Evolutionary conservation across 2,797 vertebrate genomes (phyloP), one percentile per base, ranked within the genome.

Genomic region (Phoeniculus purpureus): DNA sequence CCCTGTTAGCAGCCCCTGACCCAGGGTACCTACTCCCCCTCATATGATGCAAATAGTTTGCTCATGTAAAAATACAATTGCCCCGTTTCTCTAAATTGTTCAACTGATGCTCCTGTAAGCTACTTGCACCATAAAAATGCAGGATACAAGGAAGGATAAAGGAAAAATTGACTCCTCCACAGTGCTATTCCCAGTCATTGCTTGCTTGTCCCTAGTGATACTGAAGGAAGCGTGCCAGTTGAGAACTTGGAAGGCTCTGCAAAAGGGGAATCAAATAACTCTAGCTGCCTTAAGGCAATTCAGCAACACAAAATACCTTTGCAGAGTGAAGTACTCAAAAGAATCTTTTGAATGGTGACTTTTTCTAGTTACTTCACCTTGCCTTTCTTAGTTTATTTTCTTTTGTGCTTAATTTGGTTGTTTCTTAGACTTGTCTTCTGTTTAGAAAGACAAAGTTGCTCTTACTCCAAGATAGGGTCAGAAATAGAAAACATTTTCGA

Each of bases 31-130:
- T 3, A 10, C 55, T 75, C 43, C 43, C 16, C 55, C 1, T 34
- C 17, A 37, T 5, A 3, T 1, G 6, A 20, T 51, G 8, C 2
- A 48, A 66, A 43, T 1, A 26, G 8, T 54, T 91, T 50, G 12
- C 5, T 66, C 20, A 11, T 2, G 2, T 1, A 58, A 12, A 21
- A 14, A 3, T 2, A 15, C 1, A 15, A n/a, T 19, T 60, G 25
- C 3, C 19, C 4, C 8, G 20, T 51, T 48, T 72, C 34, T 75
- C 48, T 45, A 10, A 10, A 7, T 3, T 55, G 59, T 16, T 61
- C n/a, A 51, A 19, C 16, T 12, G 55, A 17, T 32, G 15, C 17
- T 80, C 8, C 51, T 43, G 8, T 19, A 43, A 71, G 47, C 22
- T 82, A 64, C 74, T 47, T 14, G 14, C 25, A 7, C 6, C 55